Evolutionary conservation across 2,888 invertebrate species (phyloP).

Genomic region (Cetonia aurata): DNA sequence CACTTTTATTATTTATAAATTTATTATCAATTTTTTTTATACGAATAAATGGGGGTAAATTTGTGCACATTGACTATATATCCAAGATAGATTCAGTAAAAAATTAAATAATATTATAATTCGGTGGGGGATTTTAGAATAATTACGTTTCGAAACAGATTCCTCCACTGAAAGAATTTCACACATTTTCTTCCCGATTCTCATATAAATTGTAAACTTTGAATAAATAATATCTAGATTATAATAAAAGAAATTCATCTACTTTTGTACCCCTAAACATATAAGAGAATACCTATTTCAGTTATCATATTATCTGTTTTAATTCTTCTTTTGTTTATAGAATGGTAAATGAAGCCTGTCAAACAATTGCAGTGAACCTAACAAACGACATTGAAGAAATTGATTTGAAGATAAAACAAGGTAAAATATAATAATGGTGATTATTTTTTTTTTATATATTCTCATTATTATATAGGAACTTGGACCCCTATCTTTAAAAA

Average conservation of each 20-base stretch:
- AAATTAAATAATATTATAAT: constrained; percentile 7
- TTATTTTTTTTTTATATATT: constrained; percentile 17
- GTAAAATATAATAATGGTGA: constrained; percentile 33
- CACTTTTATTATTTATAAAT: too few relatives aligned
- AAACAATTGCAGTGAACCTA: constrained; percentile 63
- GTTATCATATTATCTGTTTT: constrained; percentile 33
- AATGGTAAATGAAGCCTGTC: constrained; percentile 53
- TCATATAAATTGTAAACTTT: constrained; percentile 58
- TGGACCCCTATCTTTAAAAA: constrained; percentile 59
- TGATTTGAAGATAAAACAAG: constrained; percentile 31
- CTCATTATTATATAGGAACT: constrained; percentile 60
- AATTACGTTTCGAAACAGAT: constrained; percentile 31
- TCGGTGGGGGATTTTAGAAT: constrained; percentile 13
- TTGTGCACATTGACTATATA: constrained; percentile 42
- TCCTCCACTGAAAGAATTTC: constrained; percentile 21
- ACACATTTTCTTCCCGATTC: not conserved
- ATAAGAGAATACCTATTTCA: constrained; percentile 62
- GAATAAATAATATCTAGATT: constrained; percentile 56
- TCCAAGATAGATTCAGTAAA: not conserved
- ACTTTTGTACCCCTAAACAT: constrained; percentile 60
- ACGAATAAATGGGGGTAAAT: constrained; percentile 41
- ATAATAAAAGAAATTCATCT: constrained; percentile 56
- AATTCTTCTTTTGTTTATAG: constrained; percentile 54
- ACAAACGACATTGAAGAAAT: constrained; percentile 29
- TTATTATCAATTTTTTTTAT: constrained; percentile 1